A percentile compares a stretch with the other conserved stretches of the same genome.
Evolutionary conservation across 2,888 invertebrate genomes (phyloP).

Genomic region (Vannuccia rotundouncinata): DNA sequence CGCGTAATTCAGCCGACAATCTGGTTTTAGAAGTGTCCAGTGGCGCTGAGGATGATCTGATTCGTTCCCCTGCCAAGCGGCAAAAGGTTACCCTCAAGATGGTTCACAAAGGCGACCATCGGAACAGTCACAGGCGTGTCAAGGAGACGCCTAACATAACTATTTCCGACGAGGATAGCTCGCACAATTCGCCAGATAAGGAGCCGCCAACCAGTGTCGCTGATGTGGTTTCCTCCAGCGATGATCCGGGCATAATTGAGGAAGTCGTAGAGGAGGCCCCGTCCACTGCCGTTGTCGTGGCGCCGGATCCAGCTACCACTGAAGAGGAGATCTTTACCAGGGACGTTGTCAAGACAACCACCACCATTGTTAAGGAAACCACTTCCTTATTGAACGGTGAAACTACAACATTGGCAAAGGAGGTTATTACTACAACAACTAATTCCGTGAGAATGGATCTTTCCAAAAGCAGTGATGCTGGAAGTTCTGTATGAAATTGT

Average conservation of each 20-base stretch:
- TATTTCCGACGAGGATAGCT: too few relatives aligned
- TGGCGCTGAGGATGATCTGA: background rate
- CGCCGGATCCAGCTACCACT: background rate
- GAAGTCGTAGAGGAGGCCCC: too few relatives aligned
- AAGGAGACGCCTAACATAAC: too few relatives aligned
- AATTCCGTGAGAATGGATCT: too few relatives aligned
- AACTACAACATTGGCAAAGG: background rate
- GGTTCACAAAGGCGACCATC: too few relatives aligned
- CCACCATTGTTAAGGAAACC: background rate
- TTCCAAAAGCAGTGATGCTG: too few relatives aligned
- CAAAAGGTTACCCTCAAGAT: too few relatives aligned
- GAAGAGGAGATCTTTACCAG: background rate
- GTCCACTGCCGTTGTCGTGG: background rate
- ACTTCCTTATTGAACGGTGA: background rate
- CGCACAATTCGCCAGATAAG: background rate
- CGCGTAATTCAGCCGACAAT: background rate
- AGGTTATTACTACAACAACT: background rate
- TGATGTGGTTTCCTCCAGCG: background rate
- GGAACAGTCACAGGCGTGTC: too few relatives aligned
- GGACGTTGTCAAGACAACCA: background rate
- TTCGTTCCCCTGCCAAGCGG: background rate
- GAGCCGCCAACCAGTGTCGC: too few relatives aligned
- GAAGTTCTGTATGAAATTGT: too few relatives aligned
- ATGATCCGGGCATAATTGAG: background rate
- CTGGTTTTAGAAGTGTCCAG: background rate